Conservation (phyloP, 2,888 invertebrate genomes). For the Labia minor region DNA sequence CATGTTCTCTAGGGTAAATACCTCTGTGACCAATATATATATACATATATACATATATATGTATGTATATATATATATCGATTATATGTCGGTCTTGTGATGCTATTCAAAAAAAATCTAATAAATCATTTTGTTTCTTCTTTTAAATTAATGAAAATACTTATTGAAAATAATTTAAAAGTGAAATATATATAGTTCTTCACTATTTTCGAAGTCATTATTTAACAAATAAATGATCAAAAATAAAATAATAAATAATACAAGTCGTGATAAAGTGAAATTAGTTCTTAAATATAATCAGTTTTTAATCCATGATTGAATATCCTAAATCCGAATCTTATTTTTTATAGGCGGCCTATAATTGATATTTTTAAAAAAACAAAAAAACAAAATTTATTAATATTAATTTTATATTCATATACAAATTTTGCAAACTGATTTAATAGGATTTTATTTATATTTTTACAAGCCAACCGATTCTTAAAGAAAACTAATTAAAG, state of each 20-base stretch:
- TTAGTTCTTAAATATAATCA: no score
- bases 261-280: background rate
- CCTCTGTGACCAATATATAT: conserved; percentile 24
- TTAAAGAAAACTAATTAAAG: no score
- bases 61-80: conserved; percentile 18
- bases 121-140: conserved; percentile 14
- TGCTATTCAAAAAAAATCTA: conserved; percentile 21
- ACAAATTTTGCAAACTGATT: no score
- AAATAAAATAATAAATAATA: background rate
- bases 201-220: background rate
- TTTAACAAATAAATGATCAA: background rate
- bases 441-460: no score
- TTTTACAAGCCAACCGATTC: no score
- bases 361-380: no score
- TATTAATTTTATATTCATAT: no score
- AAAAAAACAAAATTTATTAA: no score
- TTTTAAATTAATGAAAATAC: background rate
- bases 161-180: background rate
- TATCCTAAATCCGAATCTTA: no score
- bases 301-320: no score
- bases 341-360: no score
- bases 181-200: conserved; percentile 17
- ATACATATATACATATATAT: background rate
- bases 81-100: conserved; percentile 27
- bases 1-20: conserved; percentile 21